Evolutionary conservation across 1,140 invertebrate species (phyloP), one percentile per base, ranked within the genome.

Genomic region (Drosophila oshimai): DNA sequence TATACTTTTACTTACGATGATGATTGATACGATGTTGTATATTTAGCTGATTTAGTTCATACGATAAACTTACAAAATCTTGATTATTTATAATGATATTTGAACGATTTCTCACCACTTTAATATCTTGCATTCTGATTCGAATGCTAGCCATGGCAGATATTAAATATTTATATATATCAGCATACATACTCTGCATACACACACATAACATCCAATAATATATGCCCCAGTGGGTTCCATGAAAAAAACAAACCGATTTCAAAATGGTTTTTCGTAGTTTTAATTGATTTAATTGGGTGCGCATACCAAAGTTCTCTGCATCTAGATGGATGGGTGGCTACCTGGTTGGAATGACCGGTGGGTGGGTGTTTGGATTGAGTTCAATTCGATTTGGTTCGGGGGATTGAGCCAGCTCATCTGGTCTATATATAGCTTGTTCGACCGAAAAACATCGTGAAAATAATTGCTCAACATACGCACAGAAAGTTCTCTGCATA

Each of bases 211-310:
- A 87, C 76, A 87, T 80, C 71, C 65, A 84, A 84, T 84, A 84
- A 87, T 86, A 86, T 78, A 79, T 86, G 68, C 81, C 81, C 81
- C 57, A 77, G 81, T 86, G 81, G 81, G 81, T 86, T 86, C 81
- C 81, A 86, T 86, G 72, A 73, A 84, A 86, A 73, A 84, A 86
- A 76, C 46, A 68, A 68, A 77, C 58, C 17, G 58, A 53, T 74
- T 58, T 74, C 29, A 15, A 50, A 70, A 65, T 51, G 37, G 20
- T 58, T 55, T 61, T 45, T 54, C 34, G 49, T 73, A 31, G 46
- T 67, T 72, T 55, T 57, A 72, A 69, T 76, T 64, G 71, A 74
- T 75, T 69, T 84, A 78, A 84, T 86, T 74, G 65, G 64, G 46
- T 61, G 34, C 28, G 53, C 41, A 81, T 71, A 79, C 76, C 69